A percentile compares a stretch with the other conserved stretches of the same genome.
Conservation (phyloP, 1,140 invertebrate genomes). For the Brachystomella parvula region DNA sequence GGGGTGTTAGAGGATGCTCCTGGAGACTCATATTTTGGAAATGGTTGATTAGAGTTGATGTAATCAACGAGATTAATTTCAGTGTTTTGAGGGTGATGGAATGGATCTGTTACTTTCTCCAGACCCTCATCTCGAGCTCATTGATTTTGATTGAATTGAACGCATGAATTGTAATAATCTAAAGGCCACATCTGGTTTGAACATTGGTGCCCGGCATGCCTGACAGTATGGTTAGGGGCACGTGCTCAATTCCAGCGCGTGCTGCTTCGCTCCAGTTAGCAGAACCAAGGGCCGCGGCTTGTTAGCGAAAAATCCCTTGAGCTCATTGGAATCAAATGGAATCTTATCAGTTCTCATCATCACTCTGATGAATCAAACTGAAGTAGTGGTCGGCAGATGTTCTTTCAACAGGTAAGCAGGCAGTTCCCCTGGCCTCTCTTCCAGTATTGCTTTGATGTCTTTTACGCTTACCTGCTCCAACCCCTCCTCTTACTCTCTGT, state of each 20-base stretch:
- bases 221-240: background rate
- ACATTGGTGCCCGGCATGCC: background rate
- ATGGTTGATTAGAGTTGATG: constrained; percentile 6
- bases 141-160: constrained; percentile 16
- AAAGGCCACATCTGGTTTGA: constrained; percentile 3
- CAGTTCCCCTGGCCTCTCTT: background rate
- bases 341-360: background rate
- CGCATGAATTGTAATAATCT: background rate
- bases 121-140: background rate
- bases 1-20: background rate
- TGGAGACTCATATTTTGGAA: background rate
- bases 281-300: background rate
- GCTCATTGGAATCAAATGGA: background rate
- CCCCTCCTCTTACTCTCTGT: no score
- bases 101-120: constrained; percentile 4
- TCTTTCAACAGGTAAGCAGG: background rate
- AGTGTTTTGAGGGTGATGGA: constrained; percentile 8
- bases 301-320: background rate
- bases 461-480: background rate
- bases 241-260: background rate
- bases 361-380: background rate
- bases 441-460: background rate
- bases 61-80: background rate
- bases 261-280: background rate
- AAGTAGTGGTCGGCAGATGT: background rate